phyloP scores from a whole-genome alignment of 2,113 vertebrate genomes.

The Pachyramphus minor region DNA sequence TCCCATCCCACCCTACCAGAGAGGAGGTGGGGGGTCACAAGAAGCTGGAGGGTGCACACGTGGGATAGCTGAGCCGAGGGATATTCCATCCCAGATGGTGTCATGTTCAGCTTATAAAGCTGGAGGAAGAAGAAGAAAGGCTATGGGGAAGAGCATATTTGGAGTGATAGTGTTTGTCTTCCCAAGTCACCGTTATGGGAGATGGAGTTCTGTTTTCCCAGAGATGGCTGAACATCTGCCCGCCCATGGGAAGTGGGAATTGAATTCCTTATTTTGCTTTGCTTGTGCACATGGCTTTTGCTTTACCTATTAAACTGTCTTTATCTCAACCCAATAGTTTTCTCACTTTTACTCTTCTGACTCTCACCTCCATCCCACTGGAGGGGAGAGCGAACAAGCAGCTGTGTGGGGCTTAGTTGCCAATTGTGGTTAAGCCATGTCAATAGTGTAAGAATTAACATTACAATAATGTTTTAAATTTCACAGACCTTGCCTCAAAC shows the following conservation, averaged over 20 bases:
- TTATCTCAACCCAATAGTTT: background rate
- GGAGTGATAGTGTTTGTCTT: background rate
- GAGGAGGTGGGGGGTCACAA: background rate
- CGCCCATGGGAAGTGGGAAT: background rate
- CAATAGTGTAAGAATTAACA: background rate
- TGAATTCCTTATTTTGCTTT: background rate
- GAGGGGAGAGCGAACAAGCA: background rate
- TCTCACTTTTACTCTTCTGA: background rate
- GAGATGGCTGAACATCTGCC: background rate
- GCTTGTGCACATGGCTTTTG: background rate
- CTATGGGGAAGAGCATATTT: background rate
- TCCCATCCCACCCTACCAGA: background rate
- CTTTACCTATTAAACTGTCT: background rate
- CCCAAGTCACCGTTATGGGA: background rate
- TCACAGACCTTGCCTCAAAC: background rate
- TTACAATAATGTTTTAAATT: background rate
- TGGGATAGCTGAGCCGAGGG: background rate
- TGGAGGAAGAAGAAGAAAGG: background rate
- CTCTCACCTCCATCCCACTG: background rate
- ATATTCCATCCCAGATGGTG: background rate
- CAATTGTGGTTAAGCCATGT: no score
- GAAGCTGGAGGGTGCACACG: background rate
- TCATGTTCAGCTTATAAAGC: background rate
- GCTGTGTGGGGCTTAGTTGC: background rate
- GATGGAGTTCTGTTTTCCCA: background rate